These are phyloP conservation scores for Hydrotaea cyrtoneurina DNA, from an alignment of 2,888 invertebrate species.

Conservation along the genomic window DNA sequence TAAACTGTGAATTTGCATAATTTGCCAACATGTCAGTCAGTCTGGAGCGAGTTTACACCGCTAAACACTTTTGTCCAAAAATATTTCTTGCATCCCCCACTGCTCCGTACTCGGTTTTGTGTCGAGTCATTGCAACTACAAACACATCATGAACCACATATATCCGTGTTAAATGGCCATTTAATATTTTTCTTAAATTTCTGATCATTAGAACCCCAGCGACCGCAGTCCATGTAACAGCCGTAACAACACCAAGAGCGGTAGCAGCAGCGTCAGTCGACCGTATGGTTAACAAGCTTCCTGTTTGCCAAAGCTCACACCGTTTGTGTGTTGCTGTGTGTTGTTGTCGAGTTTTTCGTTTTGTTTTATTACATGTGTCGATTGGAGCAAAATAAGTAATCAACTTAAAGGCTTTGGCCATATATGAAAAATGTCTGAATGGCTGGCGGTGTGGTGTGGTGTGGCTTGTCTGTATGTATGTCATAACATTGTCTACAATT, in stretches of 20 bases:
- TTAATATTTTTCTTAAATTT: slow-evolving; percentile 12
- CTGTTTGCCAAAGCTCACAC: slow-evolving; percentile 33
- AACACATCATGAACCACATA: neutral
- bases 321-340: slow-evolving; percentile 43
- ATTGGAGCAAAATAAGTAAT: slow-evolving; percentile 27
- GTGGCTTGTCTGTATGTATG: slow-evolving; percentile 5
- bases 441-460: neutral
- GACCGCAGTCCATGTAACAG: neutral
- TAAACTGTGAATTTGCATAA: neutral
- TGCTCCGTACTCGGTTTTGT: neutral
- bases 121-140: neutral
- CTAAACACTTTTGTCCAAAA: neutral
- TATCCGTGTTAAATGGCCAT: slow-evolving; percentile 33
- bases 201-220: slow-evolving; percentile 14
- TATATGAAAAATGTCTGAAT: slow-evolving; percentile 28
- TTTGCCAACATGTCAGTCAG: slow-evolving; percentile 5
- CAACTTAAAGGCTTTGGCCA: slow-evolving; percentile 40
- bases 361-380: slow-evolving; percentile 33
- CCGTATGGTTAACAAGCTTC: slow-evolving; percentile 39
- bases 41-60: neutral
- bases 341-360: slow-evolving; percentile 24
- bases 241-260: slow-evolving; percentile 59
- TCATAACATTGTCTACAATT: slow-evolving; percentile 34
- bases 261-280: slow-evolving; percentile 70
- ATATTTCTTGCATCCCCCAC: neutral